phyloP scores from a whole-genome alignment of 2,113 vertebrate genomes.

The Oreochromis tanganicae region DNA sequence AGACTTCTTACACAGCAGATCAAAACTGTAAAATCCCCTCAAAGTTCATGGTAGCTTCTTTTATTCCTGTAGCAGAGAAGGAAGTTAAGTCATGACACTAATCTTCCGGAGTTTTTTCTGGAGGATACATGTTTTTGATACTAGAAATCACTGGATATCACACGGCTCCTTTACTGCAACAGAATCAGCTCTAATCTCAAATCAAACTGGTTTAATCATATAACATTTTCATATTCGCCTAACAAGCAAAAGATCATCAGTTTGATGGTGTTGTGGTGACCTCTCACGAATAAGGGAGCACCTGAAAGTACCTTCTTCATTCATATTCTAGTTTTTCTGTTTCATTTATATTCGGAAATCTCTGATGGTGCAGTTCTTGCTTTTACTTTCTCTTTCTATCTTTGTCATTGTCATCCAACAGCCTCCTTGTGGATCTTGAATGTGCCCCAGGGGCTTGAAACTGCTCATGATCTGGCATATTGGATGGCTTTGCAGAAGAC shows the following conservation, averaged over 20 bases:
- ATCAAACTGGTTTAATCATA: background rate
- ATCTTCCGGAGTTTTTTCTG: background rate
- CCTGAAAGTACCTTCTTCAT: background rate
- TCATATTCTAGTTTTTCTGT: background rate
- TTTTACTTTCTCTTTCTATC: background rate
- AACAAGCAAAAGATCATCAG: background rate
- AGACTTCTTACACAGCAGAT: background rate
- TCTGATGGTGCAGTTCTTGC: background rate
- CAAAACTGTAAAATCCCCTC: background rate
- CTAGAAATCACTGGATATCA: background rate
- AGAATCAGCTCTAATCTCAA: background rate
- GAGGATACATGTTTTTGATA: background rate
- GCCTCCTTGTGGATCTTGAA: background rate
- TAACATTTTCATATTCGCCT: background rate
- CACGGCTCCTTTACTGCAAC: background rate
- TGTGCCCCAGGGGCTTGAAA: background rate
- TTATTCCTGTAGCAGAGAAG: background rate
- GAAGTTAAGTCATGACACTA: background rate
- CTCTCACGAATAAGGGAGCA: background rate
- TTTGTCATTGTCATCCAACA: background rate
- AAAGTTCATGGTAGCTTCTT: background rate
- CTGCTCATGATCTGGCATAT: background rate
- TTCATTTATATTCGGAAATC: background rate
- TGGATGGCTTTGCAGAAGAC: background rate
- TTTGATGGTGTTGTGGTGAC: background rate